Conservation (phyloP, 2,888 invertebrate genomes). For the Heterodera filipjevi region DNA sequence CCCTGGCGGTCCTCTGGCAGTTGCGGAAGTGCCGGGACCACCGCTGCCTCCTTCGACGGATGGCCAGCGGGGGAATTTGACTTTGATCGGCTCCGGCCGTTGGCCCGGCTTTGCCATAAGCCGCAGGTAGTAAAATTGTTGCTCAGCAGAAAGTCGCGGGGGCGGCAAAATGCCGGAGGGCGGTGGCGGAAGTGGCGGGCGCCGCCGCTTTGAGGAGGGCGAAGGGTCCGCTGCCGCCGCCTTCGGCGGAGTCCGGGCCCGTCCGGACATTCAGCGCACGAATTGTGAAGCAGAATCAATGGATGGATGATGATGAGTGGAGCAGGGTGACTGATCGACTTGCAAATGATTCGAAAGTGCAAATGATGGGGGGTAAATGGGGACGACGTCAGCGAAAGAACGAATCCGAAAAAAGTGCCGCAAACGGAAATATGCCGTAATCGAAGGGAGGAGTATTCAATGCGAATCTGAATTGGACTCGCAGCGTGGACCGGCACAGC, state of each 20-base stretch:
- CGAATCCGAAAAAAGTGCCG: neutral
- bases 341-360: neutral
- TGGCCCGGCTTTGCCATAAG: conserved; percentile 64
- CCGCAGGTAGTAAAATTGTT: conserved; percentile 64
- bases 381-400: neutral
- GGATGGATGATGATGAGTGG: neutral
- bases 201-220: neutral
- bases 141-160: conserved; percentile 46
- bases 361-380: neutral
- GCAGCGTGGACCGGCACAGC: neutral
- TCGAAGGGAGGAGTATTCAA: too few relatives aligned
- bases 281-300: neutral
- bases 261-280: neutral
- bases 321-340: neutral
- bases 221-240: neutral
- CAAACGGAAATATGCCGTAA: neutral
- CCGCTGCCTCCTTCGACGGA: conserved; percentile 46
- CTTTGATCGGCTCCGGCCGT: conserved; percentile 60
- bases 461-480: too few relatives aligned
- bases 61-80: conserved; percentile 64
- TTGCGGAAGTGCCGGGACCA: conserved; percentile 67
- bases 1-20: conserved; percentile 65
- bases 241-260: neutral
- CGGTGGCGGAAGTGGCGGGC: neutral
- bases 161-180: neutral